Conservation (phyloP, 2,888 invertebrate genomes). For the Augiades crinisus region DNA sequence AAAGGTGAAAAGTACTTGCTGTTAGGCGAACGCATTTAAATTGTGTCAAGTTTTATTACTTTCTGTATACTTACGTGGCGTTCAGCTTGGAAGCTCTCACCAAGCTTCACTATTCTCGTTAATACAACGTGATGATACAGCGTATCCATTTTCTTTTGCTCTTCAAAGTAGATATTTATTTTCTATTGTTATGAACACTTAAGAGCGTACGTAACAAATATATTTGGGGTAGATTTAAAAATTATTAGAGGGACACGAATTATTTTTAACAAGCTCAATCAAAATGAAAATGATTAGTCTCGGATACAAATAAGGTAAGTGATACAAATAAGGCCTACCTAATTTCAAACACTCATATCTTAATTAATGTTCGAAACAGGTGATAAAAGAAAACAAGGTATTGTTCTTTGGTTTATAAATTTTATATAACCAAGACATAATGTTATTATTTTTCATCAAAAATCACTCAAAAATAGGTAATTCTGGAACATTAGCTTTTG, state of each 20-base stretch:
- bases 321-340: not conserved
- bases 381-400: not conserved
- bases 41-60: slow-evolving; percentile 61
- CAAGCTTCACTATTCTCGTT: slow-evolving; percentile 26
- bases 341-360: not conserved
- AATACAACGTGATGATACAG: slow-evolving; percentile 2
- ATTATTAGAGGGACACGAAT: too few species aligned
- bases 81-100: slow-evolving; percentile 16
- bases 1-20: not conserved
- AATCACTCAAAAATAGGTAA: not conserved
- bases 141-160: not conserved
- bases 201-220: too few species aligned
- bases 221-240: too few species aligned
- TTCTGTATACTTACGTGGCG: slow-evolving; percentile 28
- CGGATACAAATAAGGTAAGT: too few species aligned
- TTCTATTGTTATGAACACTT: too few species aligned
- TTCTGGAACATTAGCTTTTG: not conserved
- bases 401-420: not conserved
- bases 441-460: not conserved
- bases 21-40: slow-evolving; percentile 43
- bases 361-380: not conserved
- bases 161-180: too few species aligned
- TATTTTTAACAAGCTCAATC: too few species aligned
- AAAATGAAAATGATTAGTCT: too few species aligned
- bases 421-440: too few species aligned